Evolutionary conservation across 2,888 invertebrate species (phyloP).

Genomic region (Clostera curtula): DNA sequence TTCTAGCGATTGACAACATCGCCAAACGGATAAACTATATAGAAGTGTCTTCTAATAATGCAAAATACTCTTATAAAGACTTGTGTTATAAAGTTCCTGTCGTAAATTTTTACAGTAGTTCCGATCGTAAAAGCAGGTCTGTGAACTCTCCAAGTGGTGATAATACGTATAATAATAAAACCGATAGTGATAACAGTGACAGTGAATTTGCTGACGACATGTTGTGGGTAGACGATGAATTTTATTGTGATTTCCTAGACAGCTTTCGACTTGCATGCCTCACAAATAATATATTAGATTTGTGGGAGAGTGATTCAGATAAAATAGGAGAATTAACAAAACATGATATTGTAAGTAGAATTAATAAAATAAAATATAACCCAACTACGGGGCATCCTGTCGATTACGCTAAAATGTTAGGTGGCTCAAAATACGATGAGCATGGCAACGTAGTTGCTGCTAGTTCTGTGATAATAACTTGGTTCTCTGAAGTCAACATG

Average conservation of each 20-base stretch:
- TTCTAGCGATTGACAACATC: conserved; percentile 68
- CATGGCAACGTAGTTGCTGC: conserved; percentile 78
- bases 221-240: conserved; percentile 67
- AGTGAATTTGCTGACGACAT: conserved; percentile 72
- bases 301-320: conserved; percentile 78
- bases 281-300: conserved; percentile 78
- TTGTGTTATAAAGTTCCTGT: conserved; percentile 64
- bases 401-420: conserved; percentile 77
- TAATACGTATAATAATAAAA: conserved; percentile 12
- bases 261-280: conserved; percentile 77
- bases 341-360: conserved; percentile 75
- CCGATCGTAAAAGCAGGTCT: conserved; percentile 36
- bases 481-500: conserved; percentile 81
- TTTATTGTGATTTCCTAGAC: conserved; percentile 79
- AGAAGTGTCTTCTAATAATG: conserved; percentile 35
- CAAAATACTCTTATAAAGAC: conserved; percentile 38
- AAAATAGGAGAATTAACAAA: conserved; percentile 71
- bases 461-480: conserved; percentile 75
- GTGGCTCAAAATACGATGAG: conserved; percentile 73
- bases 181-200: conserved; percentile 25
- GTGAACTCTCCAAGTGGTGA: conserved; percentile 22
- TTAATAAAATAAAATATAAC: conserved; percentile 77
- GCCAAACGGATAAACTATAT: conserved; percentile 63
- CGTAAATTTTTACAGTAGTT: conserved; percentile 50
- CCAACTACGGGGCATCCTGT: conserved; percentile 79